These are phyloP conservation scores for Strigamia crassipes DNA, from an alignment of 2,888 invertebrate genomes.

Conservation along the genomic window DNA sequence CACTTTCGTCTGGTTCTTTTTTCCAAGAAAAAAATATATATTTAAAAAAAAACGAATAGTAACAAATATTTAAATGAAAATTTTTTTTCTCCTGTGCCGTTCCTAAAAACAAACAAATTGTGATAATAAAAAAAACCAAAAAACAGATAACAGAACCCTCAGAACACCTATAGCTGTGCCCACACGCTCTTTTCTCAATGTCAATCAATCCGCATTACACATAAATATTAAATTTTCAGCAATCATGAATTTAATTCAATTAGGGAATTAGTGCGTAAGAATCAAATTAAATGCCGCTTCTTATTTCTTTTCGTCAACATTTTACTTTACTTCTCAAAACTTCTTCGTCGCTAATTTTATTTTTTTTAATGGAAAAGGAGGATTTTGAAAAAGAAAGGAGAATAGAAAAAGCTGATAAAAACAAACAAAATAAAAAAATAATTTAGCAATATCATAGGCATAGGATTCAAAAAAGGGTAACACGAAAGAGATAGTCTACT, in stretches of 20 bases:
- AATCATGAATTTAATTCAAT: conserved; percentile 3
- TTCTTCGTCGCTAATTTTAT: background rate
- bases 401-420: background rate
- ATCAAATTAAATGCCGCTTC: conserved; percentile 19
- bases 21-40: too few relatives aligned
- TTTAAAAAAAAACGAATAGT: background rate
- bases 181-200: background rate
- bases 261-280: background rate
- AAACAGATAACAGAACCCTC: conserved; percentile 4
- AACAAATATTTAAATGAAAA: background rate
- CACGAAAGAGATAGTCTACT: background rate
- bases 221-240: conserved; percentile 20
- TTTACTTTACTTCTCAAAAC: conserved; percentile 20
- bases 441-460: background rate
- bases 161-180: background rate
- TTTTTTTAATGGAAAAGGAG: background rate
- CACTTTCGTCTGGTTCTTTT: background rate
- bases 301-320: background rate
- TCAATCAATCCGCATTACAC: background rate
- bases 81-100: background rate
- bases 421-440: background rate
- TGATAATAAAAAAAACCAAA: background rate
- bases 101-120: conserved; percentile 5
- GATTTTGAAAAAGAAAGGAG: background rate
- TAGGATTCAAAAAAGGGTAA: conserved; percentile 1